These are phyloP conservation scores for Patella pellucida DNA, from an alignment of 2,888 invertebrate genomes.

Conservation along the genomic window DNA sequence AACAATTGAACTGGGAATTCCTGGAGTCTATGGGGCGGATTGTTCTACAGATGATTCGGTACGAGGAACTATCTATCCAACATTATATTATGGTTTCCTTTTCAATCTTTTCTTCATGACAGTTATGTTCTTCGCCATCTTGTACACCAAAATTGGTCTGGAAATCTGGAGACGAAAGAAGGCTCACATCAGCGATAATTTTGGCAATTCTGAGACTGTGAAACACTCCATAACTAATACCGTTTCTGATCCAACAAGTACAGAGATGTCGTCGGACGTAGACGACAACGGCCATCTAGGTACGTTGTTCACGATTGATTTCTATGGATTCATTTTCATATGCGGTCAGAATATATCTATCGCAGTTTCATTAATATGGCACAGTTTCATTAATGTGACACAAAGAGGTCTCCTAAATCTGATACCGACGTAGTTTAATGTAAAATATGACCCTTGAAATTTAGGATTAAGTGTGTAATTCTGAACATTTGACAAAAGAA, in stretches of 20 bases:
- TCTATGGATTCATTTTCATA: no score
- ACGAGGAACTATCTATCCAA: conserved; percentile 54
- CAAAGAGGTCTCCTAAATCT: no score
- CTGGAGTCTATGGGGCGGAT: conserved; percentile 49
- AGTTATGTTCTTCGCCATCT: conserved; percentile 53
- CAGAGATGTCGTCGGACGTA: conserved; percentile 57
- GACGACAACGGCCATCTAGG: conserved; percentile 27
- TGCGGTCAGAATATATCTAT: no score
- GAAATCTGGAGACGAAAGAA: conserved; percentile 58
- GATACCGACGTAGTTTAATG: no score
- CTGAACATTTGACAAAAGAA: no score
- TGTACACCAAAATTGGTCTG: conserved; percentile 56
- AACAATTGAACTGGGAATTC: conserved; percentile 40
- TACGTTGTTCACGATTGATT: not conserved
- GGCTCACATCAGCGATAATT: conserved; percentile 47
- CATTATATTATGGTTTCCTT: conserved; percentile 59
- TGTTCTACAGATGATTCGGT: conserved; percentile 63
- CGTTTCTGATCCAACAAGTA: conserved; percentile 50
- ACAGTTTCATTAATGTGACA: no score
- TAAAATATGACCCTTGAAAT: no score
- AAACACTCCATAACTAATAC: not conserved
- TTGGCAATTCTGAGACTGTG: conserved; percentile 17
- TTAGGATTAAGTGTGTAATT: no score
- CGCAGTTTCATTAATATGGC: no score
- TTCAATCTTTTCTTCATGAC: conserved; percentile 57